Base-by-base conservation (phyloP, 1,140 invertebrate species). In the Maconellicoccus hirsutus region DNA sequence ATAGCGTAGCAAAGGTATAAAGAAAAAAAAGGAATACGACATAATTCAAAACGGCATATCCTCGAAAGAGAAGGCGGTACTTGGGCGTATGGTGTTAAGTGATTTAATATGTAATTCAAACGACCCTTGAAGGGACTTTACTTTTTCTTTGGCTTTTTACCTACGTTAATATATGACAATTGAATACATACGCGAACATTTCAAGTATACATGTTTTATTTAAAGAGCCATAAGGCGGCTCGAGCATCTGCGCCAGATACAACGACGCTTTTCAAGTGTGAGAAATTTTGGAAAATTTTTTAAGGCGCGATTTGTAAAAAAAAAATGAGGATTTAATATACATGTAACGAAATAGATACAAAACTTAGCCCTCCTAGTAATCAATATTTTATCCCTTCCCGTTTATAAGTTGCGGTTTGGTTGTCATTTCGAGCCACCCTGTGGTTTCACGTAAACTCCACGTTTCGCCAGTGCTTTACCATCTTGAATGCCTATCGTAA, bases 341-440 rank as follows among this genome's bases (percentile, higher is more conserved):
- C 42, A 52, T 16, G 3, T 52, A 52, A 52, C 42, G 42, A 52
- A 52, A 52, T 52, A 19, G 42, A 52, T 52, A 52, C 42, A 52
- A 52, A 52, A 52, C 42, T 52, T 52, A 3, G 42, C 6, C 42
- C 29, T 16, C 12, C 10, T 16, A 52, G 42, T 52, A 52, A 52
- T 52, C 42, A 52, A 52, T 52, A 52, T 52, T 52, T 52, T 52
- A 52, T 52, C 42, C 42, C 42, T 52, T 52, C 42, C 16, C 42
- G 42, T 52, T 8, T 16, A 16, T 52, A 52, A 52, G 42, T 52
- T 52, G 42, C 42, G 42, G 42, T 52, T 16, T 16, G 12, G 42
- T 52, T 52, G 42, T 52, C 42, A 52, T 52, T 52, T 52, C n/a
- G 42, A 52, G 42, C 42, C 42, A 52, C 42, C 42, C 42, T 52